Evolutionary conservation across 1,140 invertebrate species (phyloP).

Genomic region (Calycopis cecrops): DNA sequence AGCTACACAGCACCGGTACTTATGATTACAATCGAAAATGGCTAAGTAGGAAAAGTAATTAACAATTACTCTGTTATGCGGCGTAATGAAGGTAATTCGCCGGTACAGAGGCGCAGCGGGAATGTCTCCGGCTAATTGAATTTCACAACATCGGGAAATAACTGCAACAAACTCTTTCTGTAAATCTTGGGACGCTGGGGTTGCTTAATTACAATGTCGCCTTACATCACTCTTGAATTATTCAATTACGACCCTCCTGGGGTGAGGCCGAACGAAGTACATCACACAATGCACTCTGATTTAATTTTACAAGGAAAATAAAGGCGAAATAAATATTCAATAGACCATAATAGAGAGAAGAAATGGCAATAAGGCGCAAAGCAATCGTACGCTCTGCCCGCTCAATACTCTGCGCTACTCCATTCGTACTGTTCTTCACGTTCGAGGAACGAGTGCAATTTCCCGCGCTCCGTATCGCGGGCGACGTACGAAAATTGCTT

Average conservation of each 20-base stretch:
- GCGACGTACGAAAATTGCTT: slow-evolving; percentile 73
- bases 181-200: slow-evolving; percentile 38
- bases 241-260: slow-evolving; percentile 22
- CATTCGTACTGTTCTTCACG: slow-evolving; percentile 51
- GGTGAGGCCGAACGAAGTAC: background rate
- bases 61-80: slow-evolving; percentile 57
- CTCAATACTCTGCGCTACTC: slow-evolving; percentile 54
- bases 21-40: slow-evolving; percentile 37
- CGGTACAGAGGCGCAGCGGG: slow-evolving; percentile 33
- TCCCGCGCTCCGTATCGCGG: slow-evolving; percentile 65
- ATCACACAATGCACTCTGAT: background rate
- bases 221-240: slow-evolving; percentile 30
- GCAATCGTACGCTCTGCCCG: slow-evolving; percentile 51
- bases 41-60: slow-evolving; percentile 48
- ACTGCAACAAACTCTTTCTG: slow-evolving; percentile 48
- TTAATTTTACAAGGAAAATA: background rate
- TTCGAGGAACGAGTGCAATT: slow-evolving; percentile 61
- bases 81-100: slow-evolving; percentile 59
- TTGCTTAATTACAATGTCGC: slow-evolving; percentile 33
- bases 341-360: slow-evolving; percentile 31
- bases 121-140: slow-evolving; percentile 54
- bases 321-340: slow-evolving; percentile 33
- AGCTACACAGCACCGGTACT: slow-evolving; percentile 21
- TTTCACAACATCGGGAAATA: slow-evolving; percentile 54
- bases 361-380: slow-evolving; percentile 55